A percentile compares a stretch with the other conserved stretches of the same genome.
Conservation (phyloP, 2,113 vertebrate species). For the Vombatus ursinus region DNA sequence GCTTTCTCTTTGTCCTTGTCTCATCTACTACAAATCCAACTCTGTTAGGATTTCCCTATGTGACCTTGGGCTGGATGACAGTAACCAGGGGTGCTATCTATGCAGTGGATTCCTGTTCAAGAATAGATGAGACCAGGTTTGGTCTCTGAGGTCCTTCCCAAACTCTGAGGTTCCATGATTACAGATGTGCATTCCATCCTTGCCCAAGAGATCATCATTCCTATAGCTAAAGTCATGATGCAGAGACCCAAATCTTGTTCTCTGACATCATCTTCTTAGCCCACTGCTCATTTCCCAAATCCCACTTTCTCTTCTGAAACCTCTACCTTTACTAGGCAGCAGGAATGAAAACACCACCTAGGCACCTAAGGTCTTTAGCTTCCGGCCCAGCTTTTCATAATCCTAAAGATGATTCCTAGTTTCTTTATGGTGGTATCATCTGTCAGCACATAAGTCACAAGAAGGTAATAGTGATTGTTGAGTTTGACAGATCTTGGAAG, state of each 20-base stretch:
- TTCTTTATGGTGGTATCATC: neutral
- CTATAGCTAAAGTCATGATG: neutral
- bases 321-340: neutral
- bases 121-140: neutral
- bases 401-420: neutral
- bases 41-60: neutral
- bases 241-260: no score
- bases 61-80: neutral
- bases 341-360: neutral
- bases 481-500: neutral
- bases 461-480: neutral
- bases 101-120: neutral
- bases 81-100: no score
- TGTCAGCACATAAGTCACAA: neutral
- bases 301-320: no score
- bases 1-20: neutral
- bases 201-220: neutral
- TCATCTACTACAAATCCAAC: neutral
- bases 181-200: neutral
- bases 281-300: no score
- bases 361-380: neutral
- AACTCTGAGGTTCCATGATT: neutral
- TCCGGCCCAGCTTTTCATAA: neutral
- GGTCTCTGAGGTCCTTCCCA: neutral
- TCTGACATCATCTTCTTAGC: no score